Conservation (phyloP, 2,888 invertebrate species). For the Caenorhabditis macrosperma region DNA sequence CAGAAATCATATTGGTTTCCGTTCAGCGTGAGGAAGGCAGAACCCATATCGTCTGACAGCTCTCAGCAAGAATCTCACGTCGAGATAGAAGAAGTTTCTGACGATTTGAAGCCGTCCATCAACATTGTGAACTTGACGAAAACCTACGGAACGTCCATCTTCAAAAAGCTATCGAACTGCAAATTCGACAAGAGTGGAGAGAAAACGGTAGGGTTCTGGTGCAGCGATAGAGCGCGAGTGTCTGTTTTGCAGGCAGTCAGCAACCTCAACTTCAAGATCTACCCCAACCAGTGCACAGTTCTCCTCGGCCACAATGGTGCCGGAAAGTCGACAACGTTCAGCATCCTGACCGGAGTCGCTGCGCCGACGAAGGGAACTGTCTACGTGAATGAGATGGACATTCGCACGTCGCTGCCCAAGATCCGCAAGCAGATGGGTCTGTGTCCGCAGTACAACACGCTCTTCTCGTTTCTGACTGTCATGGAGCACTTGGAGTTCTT, state of each 20-base stretch:
- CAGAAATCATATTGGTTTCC: constrained; percentile 77
- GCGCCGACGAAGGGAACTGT: constrained; percentile 72
- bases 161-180: constrained; percentile 76
- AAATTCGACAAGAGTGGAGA: constrained; percentile 69
- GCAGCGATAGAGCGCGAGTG: not conserved
- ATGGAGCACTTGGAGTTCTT: constrained; percentile 90
- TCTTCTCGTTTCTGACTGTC: constrained; percentile 89
- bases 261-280: constrained; percentile 86
- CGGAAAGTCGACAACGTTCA: constrained; percentile 93
- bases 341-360: constrained; percentile 87
- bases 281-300: constrained; percentile 85
- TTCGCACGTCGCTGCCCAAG: constrained; percentile 80
- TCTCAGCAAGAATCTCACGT: constrained; percentile 22
- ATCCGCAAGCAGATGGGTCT: constrained; percentile 85
- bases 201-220: constrained; percentile 36
- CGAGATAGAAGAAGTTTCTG: constrained; percentile 46
- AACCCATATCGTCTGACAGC: too few relatives aligned
- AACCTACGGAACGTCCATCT: constrained; percentile 72
- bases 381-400: constrained; percentile 83
- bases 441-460: constrained; percentile 91
- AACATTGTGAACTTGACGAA: constrained; percentile 71
- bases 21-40: constrained; percentile 28
- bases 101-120: constrained; percentile 58
- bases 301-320: constrained; percentile 90
- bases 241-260: constrained; percentile 84